phyloP scores from a whole-genome alignment of 2,888 invertebrate genomes.

The Parnassius apollo region DNA sequence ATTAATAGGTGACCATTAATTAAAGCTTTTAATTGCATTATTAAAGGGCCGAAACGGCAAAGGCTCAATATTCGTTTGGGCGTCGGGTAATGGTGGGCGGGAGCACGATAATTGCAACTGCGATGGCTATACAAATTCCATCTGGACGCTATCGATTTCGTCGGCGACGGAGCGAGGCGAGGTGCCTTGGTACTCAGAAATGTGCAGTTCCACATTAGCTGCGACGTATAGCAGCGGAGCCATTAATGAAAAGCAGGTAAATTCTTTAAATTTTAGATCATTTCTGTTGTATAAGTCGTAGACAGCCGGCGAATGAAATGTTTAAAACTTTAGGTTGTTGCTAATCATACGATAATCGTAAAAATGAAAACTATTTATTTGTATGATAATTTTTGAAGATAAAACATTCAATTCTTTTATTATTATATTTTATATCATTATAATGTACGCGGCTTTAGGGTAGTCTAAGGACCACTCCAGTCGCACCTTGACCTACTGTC shows the following conservation, averaged over 20 bases:
- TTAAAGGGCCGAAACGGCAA: conserved; percentile 92
- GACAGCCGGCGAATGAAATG: too few species aligned
- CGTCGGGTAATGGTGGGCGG: conserved; percentile 98
- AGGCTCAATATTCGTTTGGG: conserved; percentile 99
- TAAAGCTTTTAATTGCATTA: conserved; percentile 4
- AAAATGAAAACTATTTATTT: too few species aligned
- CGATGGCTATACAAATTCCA: conserved; percentile 99
- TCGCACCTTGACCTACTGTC: too few species aligned
- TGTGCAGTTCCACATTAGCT: conserved; percentile 98
- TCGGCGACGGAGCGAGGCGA: conserved; percentile 95
- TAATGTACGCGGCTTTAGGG: too few species aligned
- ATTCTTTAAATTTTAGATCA: neutral
- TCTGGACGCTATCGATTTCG: conserved; percentile 98
- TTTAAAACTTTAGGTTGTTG: too few species aligned
- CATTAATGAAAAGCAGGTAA: conserved; percentile 91
- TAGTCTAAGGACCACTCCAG: too few species aligned
- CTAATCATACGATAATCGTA: too few species aligned
- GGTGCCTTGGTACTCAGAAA: conserved; percentile 99
- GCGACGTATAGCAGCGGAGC: conserved; percentile 99
- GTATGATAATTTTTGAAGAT: too few species aligned
- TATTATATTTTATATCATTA: too few species aligned
- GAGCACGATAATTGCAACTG: conserved; percentile 99
- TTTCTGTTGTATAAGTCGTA: too few species aligned
- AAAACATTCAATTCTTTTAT: too few species aligned
- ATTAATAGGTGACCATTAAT: too few species aligned